phyloP scores from a whole-genome alignment of 2,888 invertebrate genomes.

The Baccha elongata region DNA sequence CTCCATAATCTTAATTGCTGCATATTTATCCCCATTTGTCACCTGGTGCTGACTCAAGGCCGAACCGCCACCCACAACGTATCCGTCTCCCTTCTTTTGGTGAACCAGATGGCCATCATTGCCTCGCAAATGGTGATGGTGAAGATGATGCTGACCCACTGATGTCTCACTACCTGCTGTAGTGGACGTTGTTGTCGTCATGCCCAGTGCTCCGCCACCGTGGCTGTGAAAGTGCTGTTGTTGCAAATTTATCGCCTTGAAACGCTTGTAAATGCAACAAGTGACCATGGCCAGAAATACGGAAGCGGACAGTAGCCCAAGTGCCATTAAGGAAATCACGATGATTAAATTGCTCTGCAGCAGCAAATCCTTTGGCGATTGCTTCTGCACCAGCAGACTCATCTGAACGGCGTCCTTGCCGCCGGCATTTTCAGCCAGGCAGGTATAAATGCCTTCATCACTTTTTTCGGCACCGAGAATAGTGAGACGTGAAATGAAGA shows the following conservation, averaged over 20 bases:
- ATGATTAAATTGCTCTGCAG: slow-evolving; percentile 78
- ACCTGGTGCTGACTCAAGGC: slow-evolving; percentile 57
- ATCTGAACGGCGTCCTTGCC: slow-evolving; percentile 90
- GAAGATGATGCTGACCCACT: slow-evolving; percentile 64
- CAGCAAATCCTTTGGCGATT: slow-evolving; percentile 76
- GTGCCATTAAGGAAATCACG: slow-evolving; percentile 78
- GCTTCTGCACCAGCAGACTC: slow-evolving; percentile 78
- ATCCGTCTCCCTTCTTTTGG: slow-evolving; percentile 56
- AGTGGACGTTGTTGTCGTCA: slow-evolving; percentile 59
- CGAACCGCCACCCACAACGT: slow-evolving; percentile 62
- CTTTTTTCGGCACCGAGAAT: slow-evolving; percentile 85
- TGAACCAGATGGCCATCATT: slow-evolving; percentile 62
- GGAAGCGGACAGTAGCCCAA: slow-evolving; percentile 79
- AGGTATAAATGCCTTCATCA: slow-evolving; percentile 89
- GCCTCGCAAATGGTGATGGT: slow-evolving; percentile 63
- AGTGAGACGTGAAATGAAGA: slow-evolving; percentile 83
- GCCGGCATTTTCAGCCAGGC: slow-evolving; percentile 91
- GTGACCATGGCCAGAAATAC: slow-evolving; percentile 79
- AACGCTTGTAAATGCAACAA: slow-evolving; percentile 79
- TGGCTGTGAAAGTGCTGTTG: slow-evolving; percentile 76
- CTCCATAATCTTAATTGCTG: slow-evolving; percentile 71
- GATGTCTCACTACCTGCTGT: slow-evolving; percentile 63
- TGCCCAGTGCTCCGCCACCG: slow-evolving; percentile 56
- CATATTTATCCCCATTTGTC: slow-evolving; percentile 70
- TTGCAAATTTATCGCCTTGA: slow-evolving; percentile 76